These are phyloP conservation scores for Pelodiscus sinensis DNA, from an alignment of 2,113 vertebrate species.

Conservation along the genomic window DNA sequence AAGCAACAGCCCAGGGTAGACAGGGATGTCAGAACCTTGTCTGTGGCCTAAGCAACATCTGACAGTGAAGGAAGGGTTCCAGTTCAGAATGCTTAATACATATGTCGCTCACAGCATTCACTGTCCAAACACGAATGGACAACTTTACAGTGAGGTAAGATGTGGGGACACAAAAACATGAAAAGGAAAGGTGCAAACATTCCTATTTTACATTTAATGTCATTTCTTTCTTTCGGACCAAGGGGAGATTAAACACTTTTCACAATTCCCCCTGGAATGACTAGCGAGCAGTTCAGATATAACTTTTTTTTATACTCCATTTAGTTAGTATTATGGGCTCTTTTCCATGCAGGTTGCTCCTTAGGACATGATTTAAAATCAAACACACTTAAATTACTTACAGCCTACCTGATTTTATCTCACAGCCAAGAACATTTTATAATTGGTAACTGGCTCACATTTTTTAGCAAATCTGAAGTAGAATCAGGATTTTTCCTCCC, in stretches of 20 bases:
- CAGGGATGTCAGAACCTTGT: not conserved
- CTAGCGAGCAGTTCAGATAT: not conserved
- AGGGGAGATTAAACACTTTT: not conserved
- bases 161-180: not conserved
- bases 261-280: not conserved
- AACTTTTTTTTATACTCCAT: not conserved
- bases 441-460: slow-evolving; percentile 11
- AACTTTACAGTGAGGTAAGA: not conserved
- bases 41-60: not conserved
- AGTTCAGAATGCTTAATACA: not conserved
- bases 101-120: not conserved
- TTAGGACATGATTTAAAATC: not conserved
- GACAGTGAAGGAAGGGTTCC: not conserved
- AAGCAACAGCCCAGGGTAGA: not conserved
- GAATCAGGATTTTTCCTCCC: slow-evolving; percentile 6
- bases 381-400: slow-evolving; percentile 11
- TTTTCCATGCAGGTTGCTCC: not conserved
- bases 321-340: not conserved
- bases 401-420: slow-evolving; percentile 35
- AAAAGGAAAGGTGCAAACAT: not conserved
- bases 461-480: slow-evolving; percentile 42
- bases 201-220: not conserved
- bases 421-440: slow-evolving; percentile 22
- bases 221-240: not conserved
- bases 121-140: accelerated